Conservation (phyloP, 1,140 invertebrate genomes). For the Zaprionus nigranus region DNA sequence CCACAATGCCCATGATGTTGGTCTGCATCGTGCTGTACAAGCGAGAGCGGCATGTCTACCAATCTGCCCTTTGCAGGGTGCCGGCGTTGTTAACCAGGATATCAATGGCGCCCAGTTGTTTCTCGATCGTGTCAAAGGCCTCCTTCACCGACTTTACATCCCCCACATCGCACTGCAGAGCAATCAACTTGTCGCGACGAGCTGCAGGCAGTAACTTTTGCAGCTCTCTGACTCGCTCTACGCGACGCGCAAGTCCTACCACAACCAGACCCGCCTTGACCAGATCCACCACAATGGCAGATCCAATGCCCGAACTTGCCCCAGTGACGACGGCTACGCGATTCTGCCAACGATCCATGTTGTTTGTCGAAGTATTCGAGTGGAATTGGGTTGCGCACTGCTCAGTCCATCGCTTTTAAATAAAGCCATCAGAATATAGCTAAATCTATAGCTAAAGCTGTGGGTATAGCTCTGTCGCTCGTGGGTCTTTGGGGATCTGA, state of each 20-base stretch:
- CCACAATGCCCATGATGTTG: conserved; percentile 88
- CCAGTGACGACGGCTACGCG: conserved; percentile 90
- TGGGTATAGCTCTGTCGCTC: neutral
- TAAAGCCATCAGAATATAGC: neutral
- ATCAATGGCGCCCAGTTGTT: conserved; percentile 88
- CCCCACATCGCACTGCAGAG: conserved; percentile 88
- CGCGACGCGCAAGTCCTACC: conserved; percentile 88
- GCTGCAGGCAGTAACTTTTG: conserved; percentile 46
- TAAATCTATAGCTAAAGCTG: neutral
- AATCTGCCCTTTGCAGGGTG: conserved; percentile 81
- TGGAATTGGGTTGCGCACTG: neutral
- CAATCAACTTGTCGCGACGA: conserved; percentile 82
- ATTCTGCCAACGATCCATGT: conserved; percentile 88
- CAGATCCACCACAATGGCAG: conserved; percentile 86
- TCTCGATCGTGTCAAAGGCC: conserved; percentile 88
- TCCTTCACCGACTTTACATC: conserved; percentile 88
- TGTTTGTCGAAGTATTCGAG: neutral
- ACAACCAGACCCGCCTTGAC: conserved; percentile 88
- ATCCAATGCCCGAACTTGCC: conserved; percentile 90
- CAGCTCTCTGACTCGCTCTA: too few relatives aligned
- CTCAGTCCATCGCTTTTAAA: neutral
- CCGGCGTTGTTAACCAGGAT: conserved; percentile 92
- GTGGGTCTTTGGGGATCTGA: neutral
- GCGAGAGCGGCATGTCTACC: conserved; percentile 70
- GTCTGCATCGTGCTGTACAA: conserved; percentile 87